Evolutionary conservation across 2,113 vertebrate genomes (phyloP).

Genomic region (Etheostoma cragini): DNA sequence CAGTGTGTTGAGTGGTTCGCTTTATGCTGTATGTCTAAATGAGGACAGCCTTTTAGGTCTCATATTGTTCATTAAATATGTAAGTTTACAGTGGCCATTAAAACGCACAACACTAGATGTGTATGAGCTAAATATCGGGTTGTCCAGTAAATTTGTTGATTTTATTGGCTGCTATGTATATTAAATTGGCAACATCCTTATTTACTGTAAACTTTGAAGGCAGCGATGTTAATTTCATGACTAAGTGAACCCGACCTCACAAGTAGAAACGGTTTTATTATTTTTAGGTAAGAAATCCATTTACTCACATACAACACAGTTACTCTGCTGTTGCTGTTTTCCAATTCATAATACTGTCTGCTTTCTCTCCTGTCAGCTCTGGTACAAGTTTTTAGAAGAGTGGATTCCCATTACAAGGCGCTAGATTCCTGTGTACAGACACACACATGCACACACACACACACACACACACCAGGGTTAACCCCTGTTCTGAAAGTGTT

Average conservation of each 20-base stretch:
- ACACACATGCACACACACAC: conserved; percentile 16
- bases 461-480: conserved; percentile 18
- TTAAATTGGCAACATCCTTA: not conserved
- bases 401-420: conserved; percentile 43
- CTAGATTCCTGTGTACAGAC: conserved; percentile 55
- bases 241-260: not conserved
- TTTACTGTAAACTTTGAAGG: not conserved
- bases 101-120: not conserved
- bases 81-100: no score
- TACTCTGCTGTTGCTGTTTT: conserved; percentile 13
- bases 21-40: not conserved
- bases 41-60: not conserved
- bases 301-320: not conserved
- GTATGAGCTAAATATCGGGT: not conserved
- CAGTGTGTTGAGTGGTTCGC: not conserved
- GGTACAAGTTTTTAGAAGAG: conserved; percentile 25
- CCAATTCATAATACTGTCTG: conserved; percentile 7
- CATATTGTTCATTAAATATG: not conserved
- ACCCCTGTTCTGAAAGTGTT: conserved; percentile 32
- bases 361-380: conserved; percentile 28
- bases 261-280: no score
- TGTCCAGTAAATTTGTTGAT: not conserved
- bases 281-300: not conserved
- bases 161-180: not conserved
- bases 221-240: not conserved